Conservation (phyloP, 2,113 vertebrate genomes). For the Donacobius atricapilla region DNA sequence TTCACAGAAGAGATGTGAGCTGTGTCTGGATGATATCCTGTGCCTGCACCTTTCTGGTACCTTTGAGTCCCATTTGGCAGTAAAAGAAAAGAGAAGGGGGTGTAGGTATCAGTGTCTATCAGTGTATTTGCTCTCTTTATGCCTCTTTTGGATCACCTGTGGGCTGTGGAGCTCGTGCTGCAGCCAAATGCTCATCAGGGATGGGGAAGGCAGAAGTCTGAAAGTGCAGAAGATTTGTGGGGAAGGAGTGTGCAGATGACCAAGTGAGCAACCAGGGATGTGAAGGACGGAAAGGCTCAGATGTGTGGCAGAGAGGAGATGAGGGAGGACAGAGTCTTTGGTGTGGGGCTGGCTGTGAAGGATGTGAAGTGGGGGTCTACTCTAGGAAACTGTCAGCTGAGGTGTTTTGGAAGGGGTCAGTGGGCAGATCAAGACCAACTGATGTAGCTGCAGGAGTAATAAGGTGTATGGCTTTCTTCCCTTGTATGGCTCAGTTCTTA, state of each 20-base stretch:
- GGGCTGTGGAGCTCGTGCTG: neutral
- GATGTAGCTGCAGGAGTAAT: neutral
- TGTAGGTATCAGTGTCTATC: too few relatives aligned
- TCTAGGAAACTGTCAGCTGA: neutral
- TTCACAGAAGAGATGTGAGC: neutral
- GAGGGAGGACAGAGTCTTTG: neutral
- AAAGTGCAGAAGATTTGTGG: neutral
- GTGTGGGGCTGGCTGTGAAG: neutral
- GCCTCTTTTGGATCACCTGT: neutral
- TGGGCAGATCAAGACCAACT: neutral
- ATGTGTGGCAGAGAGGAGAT: neutral
- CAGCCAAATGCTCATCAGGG: neutral
- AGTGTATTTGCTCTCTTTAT: neutral
- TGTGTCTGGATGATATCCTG: neutral
- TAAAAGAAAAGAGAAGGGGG: neutral
- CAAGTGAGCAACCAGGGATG: rapidly evolving
- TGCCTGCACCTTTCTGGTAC: neutral
- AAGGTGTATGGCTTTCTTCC: neutral
- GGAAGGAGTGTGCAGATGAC: neutral
- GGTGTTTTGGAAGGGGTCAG: neutral
- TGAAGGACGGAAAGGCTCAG: rapidly evolving
- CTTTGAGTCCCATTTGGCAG: neutral
- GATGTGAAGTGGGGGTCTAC: rapidly evolving
- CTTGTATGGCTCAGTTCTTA: neutral
- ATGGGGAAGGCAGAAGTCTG: neutral